Evolutionary conservation across 2,113 vertebrate genomes (phyloP), one percentile per base, ranked within the genome.

Genomic region (Alouatta palliata): DNA sequence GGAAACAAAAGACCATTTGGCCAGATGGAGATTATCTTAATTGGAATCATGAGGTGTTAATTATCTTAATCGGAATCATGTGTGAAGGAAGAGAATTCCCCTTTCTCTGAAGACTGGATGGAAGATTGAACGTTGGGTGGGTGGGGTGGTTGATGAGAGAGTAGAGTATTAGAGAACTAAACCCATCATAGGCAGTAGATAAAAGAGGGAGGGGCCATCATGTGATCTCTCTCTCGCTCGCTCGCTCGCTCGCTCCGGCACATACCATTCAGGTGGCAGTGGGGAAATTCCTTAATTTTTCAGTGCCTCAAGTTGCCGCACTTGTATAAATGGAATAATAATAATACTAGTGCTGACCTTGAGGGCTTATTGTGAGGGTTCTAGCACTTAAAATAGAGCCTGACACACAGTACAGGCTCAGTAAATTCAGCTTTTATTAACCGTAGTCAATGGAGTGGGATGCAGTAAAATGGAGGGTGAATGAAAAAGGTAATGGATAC

Each of bases 171-270:
- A 68, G 37, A 7, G 30, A 12, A 27, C 5, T 21, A 16, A 75
- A 30, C 16, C 21, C 23, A 1, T 8, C 32, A 13, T 3, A n/a
- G 49, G 32, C 2, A 49, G 9, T 4, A 19, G 8, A 30, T 45
- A 68, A 20, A 37, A 56, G 64, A 40, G 27, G 7, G 19, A 43
- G 56, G n/a, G 12, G 9, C 2, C 25, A 8, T 30, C 45, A 5
- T 0, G 35, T 9, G 56, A 3, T 8, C 32, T 25, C 37, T n/a
- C 54, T 32, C 71, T n/a, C n/a, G n/a, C n/a, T n/a, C n/a, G n/a
- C n/a, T n/a, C n/a, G n/a, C n/a, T n/a, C n/a, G n/a, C n/a, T n/a
- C n/a, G n/a, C n/a, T 68, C 94, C 43, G 85, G 3, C 64, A 23
- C 25, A 47, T 20, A 52, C 35, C 52, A 4, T 14, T 0, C 0